Conservation (phyloP, 2,888 invertebrate species). For the Pristionchus japonicus region DNA sequence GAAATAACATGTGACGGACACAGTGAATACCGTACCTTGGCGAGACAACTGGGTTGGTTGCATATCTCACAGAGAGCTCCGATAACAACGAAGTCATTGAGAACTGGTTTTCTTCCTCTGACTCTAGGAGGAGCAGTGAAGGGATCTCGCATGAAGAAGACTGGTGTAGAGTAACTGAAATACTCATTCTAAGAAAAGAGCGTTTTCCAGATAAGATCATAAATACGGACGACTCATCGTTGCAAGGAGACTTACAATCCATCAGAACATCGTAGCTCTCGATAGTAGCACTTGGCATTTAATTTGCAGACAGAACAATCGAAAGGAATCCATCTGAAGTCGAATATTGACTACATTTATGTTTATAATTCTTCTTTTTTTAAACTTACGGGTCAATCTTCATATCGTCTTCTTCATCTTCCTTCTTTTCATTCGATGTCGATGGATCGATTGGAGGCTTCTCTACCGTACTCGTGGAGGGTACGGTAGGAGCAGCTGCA, state of each 20-base stretch:
- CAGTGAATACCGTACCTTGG: slow-evolving; percentile 49
- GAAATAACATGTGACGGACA: too few species aligned
- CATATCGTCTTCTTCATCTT: slow-evolving; percentile 34
- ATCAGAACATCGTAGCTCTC: slow-evolving; percentile 56
- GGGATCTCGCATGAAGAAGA: slow-evolving; percentile 64
- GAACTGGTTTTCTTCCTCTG: slow-evolving; percentile 54
- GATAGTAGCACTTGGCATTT: slow-evolving; percentile 56
- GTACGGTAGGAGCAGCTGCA: neutral
- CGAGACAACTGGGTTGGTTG: slow-evolving; percentile 56
- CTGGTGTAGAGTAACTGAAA: slow-evolving; percentile 59
- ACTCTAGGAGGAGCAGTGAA: slow-evolving; percentile 59
- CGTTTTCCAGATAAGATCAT: neutral
- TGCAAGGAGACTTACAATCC: slow-evolving; percentile 53
- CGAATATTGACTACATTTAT: neutral
- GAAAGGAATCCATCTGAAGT: slow-evolving; percentile 51
- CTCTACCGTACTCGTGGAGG: neutral
- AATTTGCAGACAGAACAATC: slow-evolving; percentile 58
- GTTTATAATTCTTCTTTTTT: neutral
- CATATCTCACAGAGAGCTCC: slow-evolving; percentile 59
- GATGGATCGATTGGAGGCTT: neutral
- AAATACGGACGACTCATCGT: neutral
- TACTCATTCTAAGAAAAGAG: neutral
- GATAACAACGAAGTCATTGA: slow-evolving; percentile 61
- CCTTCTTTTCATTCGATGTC: slow-evolving; percentile 9
- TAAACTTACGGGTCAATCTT: slow-evolving; percentile 30